Evolutionary conservation across 2,888 invertebrate species (phyloP).

Genomic region (Lacanobia oleracea): DNA sequence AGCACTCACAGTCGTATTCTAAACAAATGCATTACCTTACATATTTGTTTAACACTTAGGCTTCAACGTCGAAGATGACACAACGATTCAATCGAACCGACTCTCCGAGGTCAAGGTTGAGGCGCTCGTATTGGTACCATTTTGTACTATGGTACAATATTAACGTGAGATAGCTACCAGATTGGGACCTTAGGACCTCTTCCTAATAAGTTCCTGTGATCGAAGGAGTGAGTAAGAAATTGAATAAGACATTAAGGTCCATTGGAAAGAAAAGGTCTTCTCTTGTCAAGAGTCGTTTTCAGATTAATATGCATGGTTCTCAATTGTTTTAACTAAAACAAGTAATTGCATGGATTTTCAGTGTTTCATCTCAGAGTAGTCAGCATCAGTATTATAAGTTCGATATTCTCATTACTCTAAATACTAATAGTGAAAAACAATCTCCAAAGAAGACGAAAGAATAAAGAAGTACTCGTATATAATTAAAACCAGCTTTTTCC

Average conservation of each 20-base stretch:
- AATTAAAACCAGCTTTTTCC: no score
- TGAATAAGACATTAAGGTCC: background rate
- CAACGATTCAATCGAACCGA: constrained; percentile 46
- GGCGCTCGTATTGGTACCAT: constrained; percentile 30
- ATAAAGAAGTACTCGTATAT: no score
- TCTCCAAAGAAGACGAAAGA: no score
- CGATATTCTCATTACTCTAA: no score
- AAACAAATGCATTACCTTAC: constrained; percentile 28
- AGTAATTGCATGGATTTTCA: no score
- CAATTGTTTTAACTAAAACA: no score
- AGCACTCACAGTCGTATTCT: constrained; percentile 15
- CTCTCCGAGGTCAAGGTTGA: constrained; percentile 42
- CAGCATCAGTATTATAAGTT: no score
- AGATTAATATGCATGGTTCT: no score
- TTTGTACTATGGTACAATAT: constrained; percentile 27
- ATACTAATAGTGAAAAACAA: no score
- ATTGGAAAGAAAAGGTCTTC: no score
- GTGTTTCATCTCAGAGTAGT: no score
- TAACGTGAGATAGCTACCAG: constrained; percentile 42
- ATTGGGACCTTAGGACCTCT: constrained; percentile 14
- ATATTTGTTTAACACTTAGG: constrained; percentile 46
- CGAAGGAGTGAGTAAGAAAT: constrained; percentile 1
- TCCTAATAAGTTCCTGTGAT: constrained; percentile 8
- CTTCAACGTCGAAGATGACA: constrained; percentile 28
- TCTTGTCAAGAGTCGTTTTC: no score